These are phyloP conservation scores for Malurus leucopterus DNA, from an alignment of 2,797 vertebrate species.

Conservation along the genomic window DNA sequence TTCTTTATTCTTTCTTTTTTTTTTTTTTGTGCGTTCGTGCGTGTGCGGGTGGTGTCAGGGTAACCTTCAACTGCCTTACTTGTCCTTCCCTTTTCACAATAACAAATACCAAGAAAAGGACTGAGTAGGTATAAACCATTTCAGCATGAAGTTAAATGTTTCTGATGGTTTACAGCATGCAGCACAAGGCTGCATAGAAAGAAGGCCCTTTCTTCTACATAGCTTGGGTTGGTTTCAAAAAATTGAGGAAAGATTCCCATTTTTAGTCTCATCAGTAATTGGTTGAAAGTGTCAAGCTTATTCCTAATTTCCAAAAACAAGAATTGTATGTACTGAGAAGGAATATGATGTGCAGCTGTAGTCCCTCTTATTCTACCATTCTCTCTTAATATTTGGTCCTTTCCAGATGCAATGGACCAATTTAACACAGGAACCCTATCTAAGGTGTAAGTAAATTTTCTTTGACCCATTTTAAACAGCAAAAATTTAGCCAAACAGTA, in stretches of 20 bases:
- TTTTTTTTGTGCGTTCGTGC: not conserved
- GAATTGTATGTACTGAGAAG: not conserved
- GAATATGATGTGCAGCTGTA: not conserved
- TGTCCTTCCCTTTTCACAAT: conserved; percentile 36
- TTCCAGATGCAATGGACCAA: not conserved
- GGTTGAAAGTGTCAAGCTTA: not conserved
- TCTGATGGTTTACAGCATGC: conserved; percentile 14
- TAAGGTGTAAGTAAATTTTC: not conserved
- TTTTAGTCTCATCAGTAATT: not conserved
- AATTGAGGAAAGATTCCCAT: not conserved
- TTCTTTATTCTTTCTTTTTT: not conserved
- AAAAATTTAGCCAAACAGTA: not conserved
- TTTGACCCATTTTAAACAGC: not conserved
- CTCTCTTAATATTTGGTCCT: not conserved
- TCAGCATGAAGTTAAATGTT: conserved; percentile 18
- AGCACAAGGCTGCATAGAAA: not conserved
- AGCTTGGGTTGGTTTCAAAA: conserved; percentile 10
- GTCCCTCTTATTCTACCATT: not conserved
- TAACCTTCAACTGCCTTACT: conserved; percentile 54
- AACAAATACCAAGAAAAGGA: conserved; percentile 15
- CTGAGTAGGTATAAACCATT: conserved; percentile 16
- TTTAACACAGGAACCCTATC: not conserved
- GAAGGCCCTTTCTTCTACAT: not conserved
- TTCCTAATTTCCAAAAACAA: not conserved
- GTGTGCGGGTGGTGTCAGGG: not conserved